A percentile compares a stretch with the other conserved stretches of the same genome.
Conservation (phyloP, 1,140 invertebrate species). For the Lasioglossum albipes region DNA sequence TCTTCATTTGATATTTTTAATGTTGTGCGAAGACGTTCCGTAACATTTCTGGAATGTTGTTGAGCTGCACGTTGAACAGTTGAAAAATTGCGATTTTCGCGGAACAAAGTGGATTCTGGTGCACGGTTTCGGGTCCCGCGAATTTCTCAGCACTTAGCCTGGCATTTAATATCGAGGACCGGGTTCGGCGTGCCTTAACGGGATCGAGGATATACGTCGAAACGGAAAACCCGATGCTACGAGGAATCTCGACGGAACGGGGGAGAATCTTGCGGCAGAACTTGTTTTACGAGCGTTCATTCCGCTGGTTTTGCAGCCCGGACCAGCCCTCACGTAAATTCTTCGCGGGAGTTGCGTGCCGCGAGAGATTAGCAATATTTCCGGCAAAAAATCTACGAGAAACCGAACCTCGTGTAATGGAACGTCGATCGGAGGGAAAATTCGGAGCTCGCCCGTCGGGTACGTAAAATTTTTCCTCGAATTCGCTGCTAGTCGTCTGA, state of each 20-base stretch:
- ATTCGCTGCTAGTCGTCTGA: neutral
- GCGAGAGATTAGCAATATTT: slow-evolving; percentile 10
- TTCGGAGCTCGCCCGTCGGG: no score
- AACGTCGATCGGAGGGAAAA: neutral
- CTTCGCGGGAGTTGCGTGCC: neutral
- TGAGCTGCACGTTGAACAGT: no score
- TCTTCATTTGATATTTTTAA: no score
- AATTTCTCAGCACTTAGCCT: neutral
- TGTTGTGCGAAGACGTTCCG: no score
- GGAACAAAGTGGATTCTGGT: no score
- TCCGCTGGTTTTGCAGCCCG: slow-evolving; percentile 15
- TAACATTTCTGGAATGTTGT: no score
- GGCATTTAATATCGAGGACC: slow-evolving; percentile 22
- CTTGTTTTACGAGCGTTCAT: slow-evolving; percentile 22
- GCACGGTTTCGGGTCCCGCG: no score
- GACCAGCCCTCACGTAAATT: slow-evolving; percentile 36
- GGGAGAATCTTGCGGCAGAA: slow-evolving; percentile 31
- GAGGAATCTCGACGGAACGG: neutral
- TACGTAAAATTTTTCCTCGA: neutral
- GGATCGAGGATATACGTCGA: neutral
- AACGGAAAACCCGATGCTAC: neutral
- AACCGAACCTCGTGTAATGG: neutral
- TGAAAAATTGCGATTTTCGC: no score
- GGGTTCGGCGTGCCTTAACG: neutral
- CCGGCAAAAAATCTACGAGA: neutral